phyloP scores from a whole-genome alignment of 37 sponge, comb jelly and placozoan species.

The Oopsacas minuta region DNA sequence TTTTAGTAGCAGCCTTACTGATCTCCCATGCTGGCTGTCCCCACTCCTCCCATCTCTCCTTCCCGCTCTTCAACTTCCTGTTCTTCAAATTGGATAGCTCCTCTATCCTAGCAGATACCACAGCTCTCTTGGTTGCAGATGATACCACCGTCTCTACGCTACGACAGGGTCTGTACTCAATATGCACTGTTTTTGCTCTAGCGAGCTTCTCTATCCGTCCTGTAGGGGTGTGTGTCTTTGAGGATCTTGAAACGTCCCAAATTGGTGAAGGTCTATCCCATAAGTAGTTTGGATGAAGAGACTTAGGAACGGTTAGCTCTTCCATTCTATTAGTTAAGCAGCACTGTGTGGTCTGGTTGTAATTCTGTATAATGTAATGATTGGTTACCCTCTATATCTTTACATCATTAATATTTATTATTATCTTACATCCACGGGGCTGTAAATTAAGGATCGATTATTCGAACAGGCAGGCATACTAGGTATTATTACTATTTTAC shows the following conservation, averaged over 20 bases:
- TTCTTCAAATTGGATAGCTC: constrained; percentile 33
- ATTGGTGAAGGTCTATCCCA: constrained; percentile 48
- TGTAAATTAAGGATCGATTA: too few species aligned
- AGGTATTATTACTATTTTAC: too few species aligned
- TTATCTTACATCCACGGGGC: too few species aligned
- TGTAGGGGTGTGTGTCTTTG: constrained; percentile 28
- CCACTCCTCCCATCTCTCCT: constrained; percentile 8
- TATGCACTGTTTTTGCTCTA: constrained; percentile 34
- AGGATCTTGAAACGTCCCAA: constrained; percentile 31
- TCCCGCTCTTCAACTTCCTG: neutral
- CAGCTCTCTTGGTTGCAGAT: constrained; percentile 32
- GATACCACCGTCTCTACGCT: constrained; percentile 24
- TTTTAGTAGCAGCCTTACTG: neutral
- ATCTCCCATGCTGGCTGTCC: constrained; percentile 3
- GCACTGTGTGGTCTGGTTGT: neutral
- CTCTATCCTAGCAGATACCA: constrained; percentile 23
- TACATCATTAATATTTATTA: too few species aligned
- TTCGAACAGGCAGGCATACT: too few species aligned
- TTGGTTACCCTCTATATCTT: too few species aligned
- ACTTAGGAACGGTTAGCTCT: constrained; percentile 38
- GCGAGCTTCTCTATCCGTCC: constrained; percentile 28
- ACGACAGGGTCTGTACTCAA: constrained; percentile 30
- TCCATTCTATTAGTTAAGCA: constrained; percentile 33
- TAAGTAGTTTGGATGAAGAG: constrained; percentile 36
- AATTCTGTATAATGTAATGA: too few species aligned